Base-by-base conservation (phyloP, 2,113 vertebrate genomes). In the Astatotilapia flaviijosephi region DNA sequence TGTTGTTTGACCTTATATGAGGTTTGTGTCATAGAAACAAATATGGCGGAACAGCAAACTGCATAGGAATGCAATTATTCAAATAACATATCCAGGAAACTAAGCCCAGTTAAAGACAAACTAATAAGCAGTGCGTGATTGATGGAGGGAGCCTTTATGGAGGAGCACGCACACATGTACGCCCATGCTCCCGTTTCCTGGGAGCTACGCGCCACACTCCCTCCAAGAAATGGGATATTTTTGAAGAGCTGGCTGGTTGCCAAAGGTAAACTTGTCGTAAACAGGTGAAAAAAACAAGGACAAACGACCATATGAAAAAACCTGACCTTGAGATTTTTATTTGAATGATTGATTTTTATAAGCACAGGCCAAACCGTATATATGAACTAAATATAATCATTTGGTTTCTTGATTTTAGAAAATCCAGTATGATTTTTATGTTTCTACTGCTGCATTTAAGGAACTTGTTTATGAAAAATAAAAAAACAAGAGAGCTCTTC, bases 31-130 rank as follows among this genome's bases (percentile, higher is more conserved):
- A 88, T 93, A 89, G 94, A 89, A 94, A 91, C 88, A 94, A 94
- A 94, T 87, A 91, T 80, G 85, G 84, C 86, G 56, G 90, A 94
- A 91, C 91, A 90, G 83, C 9, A 15, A 56, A 90, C 83, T 89
- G 91, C 84, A 90, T 82, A 54, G 88, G 91, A 92, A 94, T 91
- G 89, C 93, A 95, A 95, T 96, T 95, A 96, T 94, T 95, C 90
- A 92, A 95, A 96, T 93, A 91, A 93, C 92, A 90, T 85, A 80
- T 54, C 89, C 86, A 60, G 88, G 87, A 81, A 95, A 94, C 93
- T 88, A 92, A 90, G 88, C 89, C 83, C 91, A 91, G 90, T 94
- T 92, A 93, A 90, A 93, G 92, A 93, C 91, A 93, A 94, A 65
- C 93, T 94, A 94, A 95, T 95, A 93, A 95, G 91, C 82, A 85